Conservation (phyloP, 2,888 invertebrate genomes). For the Acanthosepion esculentum region DNA sequence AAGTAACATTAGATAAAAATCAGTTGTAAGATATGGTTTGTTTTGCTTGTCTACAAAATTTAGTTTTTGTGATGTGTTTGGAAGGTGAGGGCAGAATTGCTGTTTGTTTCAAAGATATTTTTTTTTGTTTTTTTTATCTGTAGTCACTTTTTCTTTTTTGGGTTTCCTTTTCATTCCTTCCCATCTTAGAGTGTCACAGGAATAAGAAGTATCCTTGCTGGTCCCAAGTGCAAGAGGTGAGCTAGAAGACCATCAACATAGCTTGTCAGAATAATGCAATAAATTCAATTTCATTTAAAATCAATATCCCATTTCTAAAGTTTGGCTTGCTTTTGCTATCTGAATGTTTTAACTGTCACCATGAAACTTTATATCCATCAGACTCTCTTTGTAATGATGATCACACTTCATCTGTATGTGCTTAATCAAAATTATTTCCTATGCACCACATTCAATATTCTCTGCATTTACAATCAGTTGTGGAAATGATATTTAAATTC, state of each 20-base stretch:
- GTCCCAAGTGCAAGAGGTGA: slow-evolving; percentile 41
- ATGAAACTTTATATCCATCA: slow-evolving; percentile 41
- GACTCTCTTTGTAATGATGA: neutral
- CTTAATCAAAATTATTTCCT: neutral
- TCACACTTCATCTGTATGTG: neutral
- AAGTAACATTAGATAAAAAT: neutral
- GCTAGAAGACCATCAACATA: slow-evolving; percentile 41
- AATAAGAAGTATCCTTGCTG: slow-evolving; percentile 23
- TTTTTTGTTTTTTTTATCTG: too few relatives aligned
- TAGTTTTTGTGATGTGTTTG: neutral
- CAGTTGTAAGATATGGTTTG: neutral
- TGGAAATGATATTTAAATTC: slow-evolving; percentile 25
- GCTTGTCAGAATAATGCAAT: slow-evolving; percentile 38
- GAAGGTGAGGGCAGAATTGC: neutral
- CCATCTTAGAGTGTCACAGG: neutral
- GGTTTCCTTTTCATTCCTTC: neutral
- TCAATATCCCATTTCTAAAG: slow-evolving; percentile 42
- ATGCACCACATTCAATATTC: neutral
- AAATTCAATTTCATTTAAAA: slow-evolving; percentile 47
- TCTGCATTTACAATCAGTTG: neutral
- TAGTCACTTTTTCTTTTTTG: neutral
- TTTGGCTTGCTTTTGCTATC: slow-evolving; percentile 24
- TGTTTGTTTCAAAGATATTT: neutral
- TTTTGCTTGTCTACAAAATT: slow-evolving; percentile 15
- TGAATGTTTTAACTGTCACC: slow-evolving; percentile 45